phyloP scores from a whole-genome alignment of 2,113 vertebrate species.

The Muscicapa adusta region DNA sequence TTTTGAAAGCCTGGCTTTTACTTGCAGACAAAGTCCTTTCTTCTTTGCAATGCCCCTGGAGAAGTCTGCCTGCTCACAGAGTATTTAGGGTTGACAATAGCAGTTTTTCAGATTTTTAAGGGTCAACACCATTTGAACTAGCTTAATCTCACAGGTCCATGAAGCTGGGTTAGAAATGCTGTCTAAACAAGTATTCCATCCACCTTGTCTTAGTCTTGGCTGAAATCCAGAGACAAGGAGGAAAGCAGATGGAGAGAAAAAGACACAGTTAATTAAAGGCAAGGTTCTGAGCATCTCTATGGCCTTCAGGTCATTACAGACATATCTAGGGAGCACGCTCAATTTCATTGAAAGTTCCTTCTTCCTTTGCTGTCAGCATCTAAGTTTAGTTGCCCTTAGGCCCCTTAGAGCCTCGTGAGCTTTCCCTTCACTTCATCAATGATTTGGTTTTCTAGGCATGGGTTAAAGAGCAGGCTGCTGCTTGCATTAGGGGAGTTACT shows the following conservation, averaged over 20 bases:
- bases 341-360: not conserved
- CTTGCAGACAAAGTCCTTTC: not conserved
- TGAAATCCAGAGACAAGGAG: not conserved
- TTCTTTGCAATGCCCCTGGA: not conserved
- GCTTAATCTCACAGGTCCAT: not conserved
- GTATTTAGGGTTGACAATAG: not conserved
- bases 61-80: not conserved
- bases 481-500: not conserved
- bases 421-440: slow-evolving; percentile 7
- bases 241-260: not conserved
- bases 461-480: slow-evolving; percentile 15
- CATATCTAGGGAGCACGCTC: not conserved
- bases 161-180: not conserved
- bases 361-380: slow-evolving; percentile 7
- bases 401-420: slow-evolving; percentile 8
- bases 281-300: not conserved
- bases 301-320: not conserved
- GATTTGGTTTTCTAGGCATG: not conserved
- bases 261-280: slow-evolving; percentile 6
- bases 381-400: slow-evolving; percentile 5
- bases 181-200: not conserved
- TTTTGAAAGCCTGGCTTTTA: not conserved
- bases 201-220: not conserved
- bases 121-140: slow-evolving; percentile 13
- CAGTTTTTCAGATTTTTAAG: not conserved